A percentile compares a stretch with the other conserved stretches of the same genome.
Evolutionary conservation across 2,113 vertebrate genomes (phyloP).

Genomic region (Microcebus ravelobensis): DNA sequence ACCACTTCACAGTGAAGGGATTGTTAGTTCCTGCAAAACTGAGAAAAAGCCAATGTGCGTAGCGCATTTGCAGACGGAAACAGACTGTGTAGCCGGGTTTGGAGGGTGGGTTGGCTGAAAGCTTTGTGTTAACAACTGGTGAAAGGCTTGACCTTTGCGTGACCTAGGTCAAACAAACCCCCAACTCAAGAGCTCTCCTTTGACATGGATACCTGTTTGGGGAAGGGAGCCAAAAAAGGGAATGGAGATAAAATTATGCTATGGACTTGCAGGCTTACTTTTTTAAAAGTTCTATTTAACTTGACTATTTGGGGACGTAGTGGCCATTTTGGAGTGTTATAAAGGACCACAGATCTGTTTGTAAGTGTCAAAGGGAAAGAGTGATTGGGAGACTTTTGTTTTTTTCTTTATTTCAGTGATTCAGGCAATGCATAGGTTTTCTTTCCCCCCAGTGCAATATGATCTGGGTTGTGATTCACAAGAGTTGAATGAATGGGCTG

Average conservation of each 20-base stretch:
- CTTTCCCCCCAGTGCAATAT: constrained; percentile 79
- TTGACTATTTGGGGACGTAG: constrained; percentile 36
- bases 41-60: constrained; percentile 76
- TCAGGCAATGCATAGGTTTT: constrained; percentile 75
- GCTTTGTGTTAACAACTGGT: constrained; percentile 91
- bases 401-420: constrained; percentile 50
- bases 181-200: constrained; percentile 86
- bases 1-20: constrained; percentile 81
- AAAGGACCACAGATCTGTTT: constrained; percentile 72
- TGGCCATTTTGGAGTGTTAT: constrained; percentile 63
- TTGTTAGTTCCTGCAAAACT: constrained; percentile 82
- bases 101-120: constrained; percentile 81
- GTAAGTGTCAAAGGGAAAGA: constrained; percentile 72
- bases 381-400: constrained; percentile 47
- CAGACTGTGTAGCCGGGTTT: constrained; percentile 73
- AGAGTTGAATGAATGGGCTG: constrained; percentile 88
- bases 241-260: constrained; percentile 79
- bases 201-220: constrained; percentile 95
- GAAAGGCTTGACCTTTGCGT: constrained; percentile 93
- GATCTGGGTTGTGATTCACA: constrained; percentile 85
- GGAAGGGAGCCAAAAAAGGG: constrained; percentile 80
- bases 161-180: constrained; percentile 93
- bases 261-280: constrained; percentile 70
- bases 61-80: constrained; percentile 82
- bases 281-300: constrained; percentile 70